Evolutionary conservation across 2,113 vertebrate genomes (phyloP), one percentile per base, ranked within the genome.

Genomic region (crab-eating macaque (Macaca fascicularis)): DNA sequence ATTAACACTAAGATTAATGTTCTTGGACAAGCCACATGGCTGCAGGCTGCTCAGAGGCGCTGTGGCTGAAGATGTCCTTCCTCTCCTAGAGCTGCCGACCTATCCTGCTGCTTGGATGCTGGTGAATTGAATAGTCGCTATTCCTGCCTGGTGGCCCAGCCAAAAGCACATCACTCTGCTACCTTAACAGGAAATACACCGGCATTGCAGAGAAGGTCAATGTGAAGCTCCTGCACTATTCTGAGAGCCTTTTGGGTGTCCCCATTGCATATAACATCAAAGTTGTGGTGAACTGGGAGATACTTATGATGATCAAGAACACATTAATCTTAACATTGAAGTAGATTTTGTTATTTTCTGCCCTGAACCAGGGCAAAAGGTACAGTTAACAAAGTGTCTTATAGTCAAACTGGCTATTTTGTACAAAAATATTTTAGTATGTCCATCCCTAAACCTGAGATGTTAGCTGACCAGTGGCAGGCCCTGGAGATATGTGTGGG

Each of bases 361-460:
- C 89, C 99, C 99, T 48, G 96, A 97, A 84, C 98, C 86, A 10
- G 99, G 99, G 90, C 98, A 99, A 48, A 99, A 98, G 32, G 98
- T 40, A 98, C 98, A 40, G 99, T 99, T 84, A 99, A 99, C 97
- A 99, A 99, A 98, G 98, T 99, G 5, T 99, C 99, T 2, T 98
- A 98, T 22, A 99, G 99, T 95, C 99, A 99, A 5, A 99, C 99
- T 76, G 99, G 99, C 75, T 99, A 99, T 96, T 98, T 99, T 90
- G 99, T 99, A 70, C 99, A 99, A 13, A 99, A 99, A 38, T 99
- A 99, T 93, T 99, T 99, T 97, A 99, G 99, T 84, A 99, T 99
- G 79, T 99, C 99, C 79, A 99, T 99, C 74, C 98, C 99, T n/a
- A 99, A 99, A 94, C 99, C 99, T 19, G 97, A 98, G 35, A 98